These are phyloP conservation scores for Hybos culiciformis DNA, from an alignment of 2,888 invertebrate genomes.

Conservation along the genomic window DNA sequence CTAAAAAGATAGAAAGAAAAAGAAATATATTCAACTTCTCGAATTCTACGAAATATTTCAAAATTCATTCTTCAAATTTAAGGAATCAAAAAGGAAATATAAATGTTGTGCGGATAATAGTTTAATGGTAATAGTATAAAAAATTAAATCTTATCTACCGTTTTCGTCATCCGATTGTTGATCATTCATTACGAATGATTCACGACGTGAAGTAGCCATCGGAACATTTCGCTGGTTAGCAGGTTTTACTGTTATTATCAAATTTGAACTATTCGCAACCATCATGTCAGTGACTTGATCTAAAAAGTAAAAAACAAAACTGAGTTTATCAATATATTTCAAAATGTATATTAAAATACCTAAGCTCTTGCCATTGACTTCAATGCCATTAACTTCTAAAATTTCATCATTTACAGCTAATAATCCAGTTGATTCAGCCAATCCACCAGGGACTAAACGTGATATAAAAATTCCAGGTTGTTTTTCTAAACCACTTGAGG, in stretches of 20 bases:
- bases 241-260: constrained; percentile 97
- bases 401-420: constrained; percentile 92
- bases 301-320: too few relatives aligned
- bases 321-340: too few relatives aligned
- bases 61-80: too few relatives aligned
- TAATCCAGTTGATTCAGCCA: constrained; percentile 89
- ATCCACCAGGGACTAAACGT: constrained; percentile 90
- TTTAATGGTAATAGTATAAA: too few relatives aligned
- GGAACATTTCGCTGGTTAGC: constrained; percentile 88
- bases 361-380: constrained; percentile 88
- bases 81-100: too few relatives aligned
- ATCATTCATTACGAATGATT: constrained; percentile 61
- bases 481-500: constrained; percentile 75
- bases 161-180: constrained; percentile 59
- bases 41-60: too few relatives aligned
- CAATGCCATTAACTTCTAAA: constrained; percentile 88
- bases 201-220: constrained; percentile 51
- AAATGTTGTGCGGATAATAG: too few relatives aligned
- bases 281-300: constrained; percentile 99
- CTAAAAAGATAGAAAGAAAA: too few relatives aligned
- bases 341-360: too few relatives aligned
- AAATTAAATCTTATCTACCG: too few relatives aligned
- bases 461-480: constrained; percentile 92
- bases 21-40: too few relatives aligned
- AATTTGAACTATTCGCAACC: constrained; percentile 98